A percentile compares a stretch with the other conserved stretches of the same genome.
These are phyloP conservation scores for Drepana falcataria DNA, from an alignment of 2,888 invertebrate genomes.

Conservation along the genomic window DNA sequence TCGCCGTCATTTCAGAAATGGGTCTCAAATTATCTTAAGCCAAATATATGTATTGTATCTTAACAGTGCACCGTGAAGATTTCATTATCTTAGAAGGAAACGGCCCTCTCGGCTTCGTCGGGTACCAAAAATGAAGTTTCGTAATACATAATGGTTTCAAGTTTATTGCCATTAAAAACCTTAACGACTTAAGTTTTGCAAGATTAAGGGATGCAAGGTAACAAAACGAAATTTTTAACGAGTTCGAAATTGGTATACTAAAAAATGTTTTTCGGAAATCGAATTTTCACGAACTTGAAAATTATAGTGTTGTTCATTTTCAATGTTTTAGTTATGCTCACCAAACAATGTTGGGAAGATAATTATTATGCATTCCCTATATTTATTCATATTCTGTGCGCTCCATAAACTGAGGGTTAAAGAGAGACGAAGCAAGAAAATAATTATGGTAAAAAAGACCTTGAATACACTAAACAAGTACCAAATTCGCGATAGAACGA, in stretches of 20 bases:
- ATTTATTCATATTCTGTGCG: too few species aligned
- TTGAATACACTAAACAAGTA: neutral
- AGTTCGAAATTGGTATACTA: neutral
- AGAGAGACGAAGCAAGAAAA: neutral
- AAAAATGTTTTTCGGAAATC: neutral
- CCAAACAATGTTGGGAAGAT: too few species aligned
- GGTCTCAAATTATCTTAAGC: neutral
- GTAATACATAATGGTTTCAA: conserved; percentile 2
- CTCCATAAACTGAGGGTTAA: too few species aligned
- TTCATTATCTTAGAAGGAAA: neutral
- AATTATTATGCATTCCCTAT: too few species aligned
- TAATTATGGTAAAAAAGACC: neutral
- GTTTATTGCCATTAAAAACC: conserved; percentile 1
- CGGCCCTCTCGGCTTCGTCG: neutral
- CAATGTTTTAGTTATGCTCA: too few species aligned
- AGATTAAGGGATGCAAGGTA: conserved; percentile 3
- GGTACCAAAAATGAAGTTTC: neutral
- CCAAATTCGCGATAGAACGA: conserved; percentile 20
- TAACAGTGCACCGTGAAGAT: neutral
- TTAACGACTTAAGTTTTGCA: conserved; percentile 3
- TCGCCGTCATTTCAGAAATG: neutral
- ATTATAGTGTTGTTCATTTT: neutral
- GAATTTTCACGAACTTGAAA: neutral
- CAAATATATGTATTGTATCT: neutral
- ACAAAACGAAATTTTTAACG: conserved; percentile 2